phyloP scores from a whole-genome alignment of 2,888 invertebrate genomes.

The Nemurella pictetii region DNA sequence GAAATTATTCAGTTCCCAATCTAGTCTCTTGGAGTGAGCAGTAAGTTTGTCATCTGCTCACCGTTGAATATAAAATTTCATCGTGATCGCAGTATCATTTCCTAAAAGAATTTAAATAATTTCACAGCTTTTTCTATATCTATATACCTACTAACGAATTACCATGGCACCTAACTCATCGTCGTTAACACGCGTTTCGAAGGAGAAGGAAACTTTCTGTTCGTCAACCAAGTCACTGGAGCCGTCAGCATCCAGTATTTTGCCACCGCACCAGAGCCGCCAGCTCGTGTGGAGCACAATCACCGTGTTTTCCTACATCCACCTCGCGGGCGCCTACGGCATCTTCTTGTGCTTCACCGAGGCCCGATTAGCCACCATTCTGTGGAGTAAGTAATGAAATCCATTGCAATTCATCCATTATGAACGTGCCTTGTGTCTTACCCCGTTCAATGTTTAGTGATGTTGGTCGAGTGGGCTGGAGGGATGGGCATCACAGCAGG shows the following conservation, averaged over 20 bases:
- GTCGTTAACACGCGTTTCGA: background rate
- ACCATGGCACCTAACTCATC: background rate
- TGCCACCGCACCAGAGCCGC: constrained; percentile 50
- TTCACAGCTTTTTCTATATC: too few species aligned
- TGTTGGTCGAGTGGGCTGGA: background rate
- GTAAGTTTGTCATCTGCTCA: background rate
- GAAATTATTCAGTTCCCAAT: background rate
- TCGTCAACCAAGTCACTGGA: background rate
- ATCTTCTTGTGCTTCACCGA: constrained; percentile 59
- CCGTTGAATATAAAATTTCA: background rate
- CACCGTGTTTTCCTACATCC: constrained; percentile 70
- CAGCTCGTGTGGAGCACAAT: constrained; percentile 81
- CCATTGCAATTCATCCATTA: constrained; percentile 56
- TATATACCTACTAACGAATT: too few species aligned
- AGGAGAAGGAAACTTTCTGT: background rate
- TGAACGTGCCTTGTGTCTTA: background rate
- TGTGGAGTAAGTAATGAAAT: background rate
- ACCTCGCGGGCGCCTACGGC: constrained; percentile 66
- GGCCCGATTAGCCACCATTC: constrained; percentile 54
- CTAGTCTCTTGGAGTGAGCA: background rate
- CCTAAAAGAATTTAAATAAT: too few species aligned
- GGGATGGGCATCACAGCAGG: constrained; percentile 83
- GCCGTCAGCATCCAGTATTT: background rate
- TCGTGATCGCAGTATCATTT: background rate
- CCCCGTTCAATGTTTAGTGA: background rate